Evolutionary conservation across 2,888 invertebrate species (phyloP), one percentile per base, ranked within the genome.

Genomic region (Trichogramma evanescens): DNA sequence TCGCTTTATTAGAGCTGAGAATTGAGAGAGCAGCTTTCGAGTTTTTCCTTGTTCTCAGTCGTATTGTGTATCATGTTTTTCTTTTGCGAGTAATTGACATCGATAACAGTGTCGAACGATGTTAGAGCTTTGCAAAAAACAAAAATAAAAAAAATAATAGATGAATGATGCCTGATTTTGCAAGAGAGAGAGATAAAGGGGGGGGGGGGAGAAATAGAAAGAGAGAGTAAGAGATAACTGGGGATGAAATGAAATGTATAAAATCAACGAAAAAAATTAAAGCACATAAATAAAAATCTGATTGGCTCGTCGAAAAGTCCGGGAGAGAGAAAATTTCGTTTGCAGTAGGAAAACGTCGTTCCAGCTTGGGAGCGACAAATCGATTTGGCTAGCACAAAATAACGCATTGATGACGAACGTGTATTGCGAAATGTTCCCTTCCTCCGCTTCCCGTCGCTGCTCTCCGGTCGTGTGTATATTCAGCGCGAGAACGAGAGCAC

Each of bases 11-110:
- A 26, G 39, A 44, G 39, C 45, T 26, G 44, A 45, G 51, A 45
- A 56, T 56, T 42, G 55, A 52, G 26, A 26, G 59, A 56, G 50
- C 56, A 52, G 42, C 52, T 56, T 56, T 56, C 55, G 52, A 44
- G 51, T 51, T 60, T 52, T 49, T 26, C 26, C 26, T 26, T 26
- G 26, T 26, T 49, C 45, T 42, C 52, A 8, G 48, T 50, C 42
- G 52, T 45, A 46, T 41, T 42, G 8, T 38, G 26, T 26, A 26
- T 6, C 42, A n/a, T 8, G n/a, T 10, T 39, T 10, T 50, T 40
- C 41, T 50, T 26, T 40, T 38, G 5, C 5, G 10, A 42, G 46
- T 56, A 52, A 60, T 60, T 56, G 59, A 60, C 55, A 51, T 45
- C 26, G 46, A 54, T 46, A 51, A 50, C 54, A 51, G 39, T 8